Base-by-base conservation (phyloP, 1,140 invertebrate genomes). In the Micrasema longulum region DNA sequence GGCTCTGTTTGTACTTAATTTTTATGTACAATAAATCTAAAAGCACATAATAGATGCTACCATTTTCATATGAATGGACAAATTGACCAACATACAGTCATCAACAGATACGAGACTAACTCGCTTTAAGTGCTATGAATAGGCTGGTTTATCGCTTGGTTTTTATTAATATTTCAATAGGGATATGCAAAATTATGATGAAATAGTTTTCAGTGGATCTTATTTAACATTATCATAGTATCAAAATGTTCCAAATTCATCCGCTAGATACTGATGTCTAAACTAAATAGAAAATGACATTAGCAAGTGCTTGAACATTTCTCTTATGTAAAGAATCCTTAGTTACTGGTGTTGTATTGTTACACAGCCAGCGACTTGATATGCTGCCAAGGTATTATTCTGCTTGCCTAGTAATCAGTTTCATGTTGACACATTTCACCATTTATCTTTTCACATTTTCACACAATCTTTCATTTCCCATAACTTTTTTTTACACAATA, bases 341-440 rank as follows among this genome's bases (percentile, higher is more conserved):
- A 75, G 62, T 76, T 53, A 71, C 55, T 65, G 75, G 57, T 76
- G 55, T 76, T 76, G 70, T 72, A 70, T 80, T 77, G 79, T 80
- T 80, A 82, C 80, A 83, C 82, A 81, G 83, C 83, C 80, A 81
- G 81, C 77, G 82, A 85, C 73, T 75, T 84, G 71, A 85, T 85
- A 81, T 85, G 84, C 81, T 85, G 84, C 79, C 84, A 85, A 85
- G 84, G 84, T 85, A 85, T 80, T 64, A 64, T 64, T 64, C 14
- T 82, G 76, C 57, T 76, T 73, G 74, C 68, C 70, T 64, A 68
- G 60, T 76, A 66, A 31, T 31, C 26, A 31, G 7, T 52, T 69
- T 72, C 74, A 69, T 72, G 74, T 75, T 62, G 53, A 23, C 64
- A 55, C 69, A 38, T 74, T 67, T 69, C 68, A 69, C 68, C 26